Evolutionary conservation across 2,888 invertebrate species (phyloP), one percentile per base, ranked within the genome.

Genomic region (Rhogogaster chlorosoma): DNA sequence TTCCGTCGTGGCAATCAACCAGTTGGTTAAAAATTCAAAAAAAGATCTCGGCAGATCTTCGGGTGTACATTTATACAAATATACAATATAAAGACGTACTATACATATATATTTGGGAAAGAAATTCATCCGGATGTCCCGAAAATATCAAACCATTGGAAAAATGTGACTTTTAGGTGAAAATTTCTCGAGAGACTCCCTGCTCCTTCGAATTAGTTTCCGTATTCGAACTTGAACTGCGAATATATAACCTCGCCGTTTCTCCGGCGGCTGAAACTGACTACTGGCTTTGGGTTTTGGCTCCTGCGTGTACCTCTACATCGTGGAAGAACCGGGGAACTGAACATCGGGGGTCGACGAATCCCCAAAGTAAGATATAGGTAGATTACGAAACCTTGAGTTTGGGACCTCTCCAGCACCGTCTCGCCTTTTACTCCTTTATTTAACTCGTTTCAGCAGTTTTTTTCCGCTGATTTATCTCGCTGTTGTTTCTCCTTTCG

Each of bases 401-500:
- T 80, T 80, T 38, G n/a, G 61, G 49, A 29, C 29, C 32, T 18
- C 67, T 12, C 61, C 9, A 7, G 22, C 22, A 38, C 12, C 80
- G 57, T 80, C 80, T 38, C 80, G 80, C 36, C 57, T 32, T 80
- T 80, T 80, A 80, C 38, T 80, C 80, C 80, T 80, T 80, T 80
- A 80, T 80, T 80, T 61, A 80, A 80, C 61, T 61, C 80, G 80
- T n/a, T 80, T 57, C 80, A 36, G 80, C 80, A 61, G 57, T 61
- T 80, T 61, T 77, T 73, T 75, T 29, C 32, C 57, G 18, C 80
- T 80, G 80, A 80, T 80, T 80, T 80, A 80, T 80, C 57, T 80
- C 80, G 61, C 57, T 80, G 80, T 61, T 80, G 80, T 80, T 80
- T 80, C 80, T 80, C 80, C 49, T 80, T 61, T 80, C 80, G 61